Conservation (phyloP, 2,113 vertebrate genomes). For the Morphnarchus princeps region DNA sequence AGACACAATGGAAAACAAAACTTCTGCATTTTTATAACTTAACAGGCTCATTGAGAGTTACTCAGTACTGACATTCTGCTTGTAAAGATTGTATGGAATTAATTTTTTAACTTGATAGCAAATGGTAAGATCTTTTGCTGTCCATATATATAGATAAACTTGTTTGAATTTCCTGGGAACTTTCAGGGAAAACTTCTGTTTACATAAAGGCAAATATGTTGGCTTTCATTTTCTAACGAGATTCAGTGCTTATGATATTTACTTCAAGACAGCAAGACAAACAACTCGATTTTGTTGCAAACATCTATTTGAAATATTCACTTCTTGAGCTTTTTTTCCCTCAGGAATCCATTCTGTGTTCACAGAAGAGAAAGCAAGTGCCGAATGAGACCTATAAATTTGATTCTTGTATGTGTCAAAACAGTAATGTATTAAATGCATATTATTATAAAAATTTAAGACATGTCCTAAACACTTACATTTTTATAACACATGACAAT, state of each 20-base stretch:
- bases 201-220: background rate
- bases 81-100: background rate
- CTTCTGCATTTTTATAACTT: background rate
- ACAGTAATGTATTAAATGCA: constrained; percentile 75
- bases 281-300: constrained; percentile 57
- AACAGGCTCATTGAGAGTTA: background rate
- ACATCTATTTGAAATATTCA: constrained; percentile 55
- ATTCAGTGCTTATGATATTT: constrained; percentile 52
- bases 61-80: background rate
- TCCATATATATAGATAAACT: background rate
- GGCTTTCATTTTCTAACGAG: constrained; percentile 15
- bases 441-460: constrained; percentile 81
- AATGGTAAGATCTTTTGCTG: background rate
- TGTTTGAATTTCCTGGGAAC: background rate
- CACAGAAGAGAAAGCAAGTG: constrained; percentile 66
- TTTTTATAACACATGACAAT: constrained; percentile 75
- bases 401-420: constrained; percentile 73
- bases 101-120: background rate
- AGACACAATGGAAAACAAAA: background rate
- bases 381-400: constrained; percentile 70
- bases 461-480: constrained; percentile 71
- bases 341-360: constrained; percentile 57
- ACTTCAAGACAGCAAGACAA: constrained; percentile 56
- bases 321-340: constrained; percentile 38
- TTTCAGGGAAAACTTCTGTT: background rate